These are phyloP conservation scores for Odontomyia ornata DNA, from an alignment of 2,888 invertebrate species.

Conservation along the genomic window DNA sequence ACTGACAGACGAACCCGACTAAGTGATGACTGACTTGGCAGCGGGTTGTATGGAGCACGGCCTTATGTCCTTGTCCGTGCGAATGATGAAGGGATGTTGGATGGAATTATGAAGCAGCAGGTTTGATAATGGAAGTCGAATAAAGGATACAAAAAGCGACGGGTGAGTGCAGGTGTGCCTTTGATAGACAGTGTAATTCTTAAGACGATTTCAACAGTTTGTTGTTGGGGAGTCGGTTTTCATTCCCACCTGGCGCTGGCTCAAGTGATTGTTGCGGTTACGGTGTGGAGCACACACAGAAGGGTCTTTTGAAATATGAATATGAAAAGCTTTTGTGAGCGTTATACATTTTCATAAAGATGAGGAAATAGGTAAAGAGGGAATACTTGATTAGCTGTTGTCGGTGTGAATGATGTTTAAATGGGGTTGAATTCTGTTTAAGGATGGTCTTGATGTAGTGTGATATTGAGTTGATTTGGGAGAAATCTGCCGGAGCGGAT, in stretches of 20 bases:
- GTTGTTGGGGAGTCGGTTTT: neutral
- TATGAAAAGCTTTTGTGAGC: conserved; percentile 9
- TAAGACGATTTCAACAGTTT: conserved; percentile 35
- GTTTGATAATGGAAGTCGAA: neutral
- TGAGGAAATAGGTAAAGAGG: neutral
- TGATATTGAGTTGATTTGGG: too few species aligned
- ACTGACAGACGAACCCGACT: too few species aligned
- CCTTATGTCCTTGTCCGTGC: too few species aligned
- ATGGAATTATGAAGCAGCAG: neutral
- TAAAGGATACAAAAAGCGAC: neutral
- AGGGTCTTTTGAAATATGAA: conserved; percentile 15
- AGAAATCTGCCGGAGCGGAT: too few species aligned
- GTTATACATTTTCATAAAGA: neutral
- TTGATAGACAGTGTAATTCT: conserved; percentile 24
- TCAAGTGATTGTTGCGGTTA: conserved; percentile 12
- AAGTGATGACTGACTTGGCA: neutral
- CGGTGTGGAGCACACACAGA: neutral
- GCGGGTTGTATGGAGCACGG: neutral
- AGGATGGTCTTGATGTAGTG: too few species aligned
- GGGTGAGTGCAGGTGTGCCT: conserved; percentile 6
- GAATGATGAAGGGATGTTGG: too few species aligned
- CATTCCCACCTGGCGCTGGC: too few species aligned
- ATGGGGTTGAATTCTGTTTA: too few species aligned
- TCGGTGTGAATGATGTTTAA: too few species aligned
- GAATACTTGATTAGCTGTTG: neutral